Conservation (phyloP, 2,113 vertebrate species). For the Salvator merianae region DNA sequence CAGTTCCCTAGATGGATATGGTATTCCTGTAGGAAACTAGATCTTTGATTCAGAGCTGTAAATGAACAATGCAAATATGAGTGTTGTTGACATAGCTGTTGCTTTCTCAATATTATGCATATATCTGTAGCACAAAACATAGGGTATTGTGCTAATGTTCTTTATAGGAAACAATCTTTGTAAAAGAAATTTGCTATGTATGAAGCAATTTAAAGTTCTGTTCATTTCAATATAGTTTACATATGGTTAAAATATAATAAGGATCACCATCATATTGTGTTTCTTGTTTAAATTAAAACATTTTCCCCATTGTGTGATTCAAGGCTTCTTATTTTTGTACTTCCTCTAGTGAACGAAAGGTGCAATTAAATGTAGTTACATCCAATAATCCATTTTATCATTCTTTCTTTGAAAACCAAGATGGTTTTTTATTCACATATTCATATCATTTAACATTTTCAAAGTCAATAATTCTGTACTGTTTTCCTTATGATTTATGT, state of each 20-base stretch:
- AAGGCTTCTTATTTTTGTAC: constrained; percentile 8
- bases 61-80: background rate
- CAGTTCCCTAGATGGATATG: background rate
- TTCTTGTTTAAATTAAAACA: background rate
- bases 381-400: background rate
- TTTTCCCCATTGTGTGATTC: no score
- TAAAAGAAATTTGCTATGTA: background rate
- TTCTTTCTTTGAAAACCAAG: constrained; percentile 10
- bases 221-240: background rate
- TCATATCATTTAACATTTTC: constrained; percentile 22
- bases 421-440: constrained; percentile 5
- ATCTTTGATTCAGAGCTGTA: background rate
- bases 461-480: background rate
- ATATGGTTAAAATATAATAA: background rate
- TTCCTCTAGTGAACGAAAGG: background rate
- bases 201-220: background rate
- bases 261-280: background rate
- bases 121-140: background rate
- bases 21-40: background rate
- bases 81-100: background rate
- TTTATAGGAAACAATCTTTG: background rate
- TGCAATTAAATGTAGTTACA: constrained; percentile 18
- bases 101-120: no score
- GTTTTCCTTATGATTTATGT: background rate
- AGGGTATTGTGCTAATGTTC: background rate